Evolutionary conservation across 1,140 invertebrate genomes (phyloP), one percentile per base, ranked within the genome.

Genomic region (Phortica variegata): DNA sequence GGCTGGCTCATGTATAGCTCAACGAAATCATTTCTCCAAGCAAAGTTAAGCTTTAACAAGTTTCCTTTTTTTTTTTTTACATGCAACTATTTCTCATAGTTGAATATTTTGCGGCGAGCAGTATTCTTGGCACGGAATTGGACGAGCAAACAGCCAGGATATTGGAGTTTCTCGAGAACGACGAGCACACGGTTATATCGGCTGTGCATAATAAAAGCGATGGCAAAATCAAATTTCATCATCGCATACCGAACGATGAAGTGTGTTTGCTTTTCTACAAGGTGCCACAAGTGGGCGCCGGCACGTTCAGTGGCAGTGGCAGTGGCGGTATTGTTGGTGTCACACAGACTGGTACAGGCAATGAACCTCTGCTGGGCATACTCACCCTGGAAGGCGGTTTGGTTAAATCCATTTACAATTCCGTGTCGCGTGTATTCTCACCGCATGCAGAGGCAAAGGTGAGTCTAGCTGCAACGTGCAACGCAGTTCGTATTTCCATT

Each of bases 401-500:
- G 63, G 72, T 76, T 58, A 76, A 76, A 66, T 76, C 74, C 54
- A 76, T 76, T 66, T 76, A 76, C 54, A 76, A 76, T 73, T 76
- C 74, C 42, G 63, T 76, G 60, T 75, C 74, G 49, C 66, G 72
- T 56, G 66, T 76, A 41, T 76, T 66, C 56, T 74, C 74, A 33
- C 73, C 74, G 12, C 58, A 71, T 52, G 61, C 65, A 34, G 57
- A 52, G 16, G 52, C 54, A 6, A 60, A 60, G 37, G 74, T 76
- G 62, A 63, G 70, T 71, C 36, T 19, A 12, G 6, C 26, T 12
- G 7, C n/a, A 36, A 44, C 29, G 23, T 50, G 37, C 23, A 40
- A 21, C 20, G 19, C 33, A 32, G 12, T 19, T 26, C 20, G 23
- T 47, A 41, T 45, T 49, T 34, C 23, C 39, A 46, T 52, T 32